phyloP scores from a whole-genome alignment of 2,888 invertebrate species.

The Eupithecia inturbata region DNA sequence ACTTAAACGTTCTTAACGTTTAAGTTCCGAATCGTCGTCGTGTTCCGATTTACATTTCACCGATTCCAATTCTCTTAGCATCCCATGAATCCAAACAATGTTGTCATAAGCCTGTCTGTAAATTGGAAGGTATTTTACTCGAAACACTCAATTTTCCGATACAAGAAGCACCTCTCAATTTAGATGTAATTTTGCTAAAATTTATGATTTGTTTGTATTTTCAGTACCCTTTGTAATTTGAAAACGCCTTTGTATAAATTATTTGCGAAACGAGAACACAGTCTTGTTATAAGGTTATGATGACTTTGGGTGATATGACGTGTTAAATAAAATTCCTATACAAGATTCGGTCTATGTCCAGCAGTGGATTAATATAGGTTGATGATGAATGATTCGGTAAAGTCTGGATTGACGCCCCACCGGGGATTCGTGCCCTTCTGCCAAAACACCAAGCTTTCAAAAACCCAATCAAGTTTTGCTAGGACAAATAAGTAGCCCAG shows the following conservation, averaged over 20 bases:
- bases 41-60: not conserved
- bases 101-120: not conserved
- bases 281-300: not conserved
- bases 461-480: too few relatives aligned
- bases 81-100: not conserved
- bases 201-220: slow-evolving; percentile 7
- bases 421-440: too few relatives aligned
- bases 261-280: not conserved
- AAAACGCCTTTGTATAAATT: not conserved
- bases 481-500: too few relatives aligned
- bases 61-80: not conserved
- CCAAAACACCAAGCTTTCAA: too few relatives aligned
- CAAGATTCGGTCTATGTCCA: not conserved
- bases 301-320: not conserved
- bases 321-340: not conserved
- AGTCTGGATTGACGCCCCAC: not conserved
- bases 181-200: not conserved
- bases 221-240: not conserved
- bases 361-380: too few relatives aligned
- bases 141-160: slow-evolving; percentile 3
- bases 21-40: not conserved
- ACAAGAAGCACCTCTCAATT: slow-evolving; percentile 3
- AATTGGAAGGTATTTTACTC: not conserved
- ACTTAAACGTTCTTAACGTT: too few relatives aligned
- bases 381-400: too few relatives aligned